Base-by-base conservation (phyloP, 1,140 invertebrate genomes). In the Medauroidea extradentata region DNA sequence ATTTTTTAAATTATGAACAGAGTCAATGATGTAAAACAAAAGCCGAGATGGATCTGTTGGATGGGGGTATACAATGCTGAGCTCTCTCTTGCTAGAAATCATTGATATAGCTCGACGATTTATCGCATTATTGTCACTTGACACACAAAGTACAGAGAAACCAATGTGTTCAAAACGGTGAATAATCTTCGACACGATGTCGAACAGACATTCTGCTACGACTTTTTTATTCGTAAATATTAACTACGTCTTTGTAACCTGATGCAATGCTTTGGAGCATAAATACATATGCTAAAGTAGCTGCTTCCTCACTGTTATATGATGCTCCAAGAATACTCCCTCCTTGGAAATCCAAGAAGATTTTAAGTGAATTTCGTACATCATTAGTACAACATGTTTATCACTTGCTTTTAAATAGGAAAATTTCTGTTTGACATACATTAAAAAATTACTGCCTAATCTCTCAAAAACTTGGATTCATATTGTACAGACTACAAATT, bases 111-210 rank as follows among this genome's bases (percentile, higher is more conserved):
- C n/a, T n/a, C n/a, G n/a, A n/a, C n/a, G n/a, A n/a, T n/a, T n/a
- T n/a, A 73, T 83, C 1, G 83, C 43, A 29, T 52, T 52, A 29
- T 29, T 52, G 34, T 52, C 50, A 52, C 14, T 52, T 8, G 25
- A 18, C 7, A 27, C 24, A 27, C 50, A 52, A 3, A 52, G 4
- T 2, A 52, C 24, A 34, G 7, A 8, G 9, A 52, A 52, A 5
- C 50, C 50, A 3, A 52, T 16, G 27, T 27, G 27, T 18, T 52
- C 16, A 3, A 52, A 19, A 8, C 8, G 25, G 18, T 34, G 18
- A 27, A 61, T 43, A 21, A 61, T 39, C 14, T 53, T 61, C 13
- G 34, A 57, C 14, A 61, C 24, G 44, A 60, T 21, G 13, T 43
- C 11, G 46, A 57, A 46, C 8, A 64, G 23, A 18, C 21, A 8